Base-by-base conservation (phyloP, 53 echinoderm and acorn worm species). In the Mesocentrotus franciscanus region DNA sequence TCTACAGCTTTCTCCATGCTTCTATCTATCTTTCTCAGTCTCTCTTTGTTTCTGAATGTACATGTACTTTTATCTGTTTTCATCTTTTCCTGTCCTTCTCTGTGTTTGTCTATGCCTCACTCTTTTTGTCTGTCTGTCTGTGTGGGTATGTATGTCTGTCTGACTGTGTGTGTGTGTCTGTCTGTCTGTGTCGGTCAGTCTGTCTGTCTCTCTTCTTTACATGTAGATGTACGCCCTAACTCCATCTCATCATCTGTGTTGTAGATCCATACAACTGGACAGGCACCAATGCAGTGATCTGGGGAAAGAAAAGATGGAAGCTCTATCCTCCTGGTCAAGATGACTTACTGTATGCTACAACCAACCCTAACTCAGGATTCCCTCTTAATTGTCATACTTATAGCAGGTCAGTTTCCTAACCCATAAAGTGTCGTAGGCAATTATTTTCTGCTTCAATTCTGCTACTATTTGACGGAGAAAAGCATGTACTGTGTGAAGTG, bases 241-340 rank as follows among this genome's bases (percentile, higher is more conserved):
- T 74, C 29, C 17, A 17, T 78, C 78, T 78, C 9, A 13, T 29
- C 27, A 7, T 78, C 78, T 5, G 5, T 33, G 4, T 33, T 61
- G 57, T 68, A 98, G 98, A 98, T 94, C 98, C 98, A 0, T 98
- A 98, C 58, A 98, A 98, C 72, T 98, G 98, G 98, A 98, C 98
- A 9, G 98, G 98, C 8, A 97, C 98, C 26, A 98, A 98, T 94
- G 98, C 98, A 22, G 98, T 98, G 10, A 90, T 98, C 24, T 95
- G 93, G 76, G 98, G 98, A 11, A 90, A 96, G 55, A 98, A 98
- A 42, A 90, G 95, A 74, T 98, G 98, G 98, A 98, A 97, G 92
- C 94, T 98, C 0, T 98, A 96, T 56, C 96, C 96, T 1, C 98
- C 98, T 1, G 98, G 98, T 0, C 98, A 98, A 49, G 98, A 98